Evolutionary conservation across 92 coral and sea anemone species (phyloP), one percentile per base, ranked within the genome.

Genomic region (Parazoanthus darwini): DNA sequence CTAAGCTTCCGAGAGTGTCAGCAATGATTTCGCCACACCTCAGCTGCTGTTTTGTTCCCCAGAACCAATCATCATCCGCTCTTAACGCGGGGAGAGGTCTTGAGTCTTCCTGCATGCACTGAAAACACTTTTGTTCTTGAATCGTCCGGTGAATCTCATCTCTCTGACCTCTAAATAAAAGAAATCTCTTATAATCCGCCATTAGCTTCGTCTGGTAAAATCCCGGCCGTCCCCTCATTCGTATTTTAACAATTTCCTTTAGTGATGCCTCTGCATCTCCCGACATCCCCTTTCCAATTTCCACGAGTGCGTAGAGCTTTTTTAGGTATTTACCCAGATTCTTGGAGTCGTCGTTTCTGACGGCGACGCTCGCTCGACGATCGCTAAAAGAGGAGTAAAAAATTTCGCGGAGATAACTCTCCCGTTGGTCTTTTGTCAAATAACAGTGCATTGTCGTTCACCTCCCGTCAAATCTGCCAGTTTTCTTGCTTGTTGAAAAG

Each of bases 21-120:
- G 94, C 98, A 70, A 95, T 90, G 68, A 95, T 95, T 78, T 95
- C 98, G 79, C 96, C 98, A 68, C 98, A 95, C 79, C 98, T 84
- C 14, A 95, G 82, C 82, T 95, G 98, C 58, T 95, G 98, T 39
- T 90, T 91, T 14, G 96, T 91, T 3, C 96, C 98, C 98, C 98
- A 95, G 82, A 80, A 95, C 98, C 94, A 90, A 83, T 93, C 98
- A 33, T 92, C 96, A 35, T 84, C 92, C 85, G 67, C 66, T 18
- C 86, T 89, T 68, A 95, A 81, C 35, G 86, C 81, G 37, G 92
- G 90, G 59, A 93, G 92, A 70, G 94, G 91, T 35, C 86, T 79
- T 26, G 58, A 81, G 6, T 90, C 91, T 72, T 95, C 93, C 82
- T 90, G 91, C 51, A 95, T 92, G 74, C 96, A 93, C 73, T 95